Percentiles rank a stretch among this genome's conserved stretches.
phyloP scores from a whole-genome alignment of 2,888 invertebrate genomes.

The Stratiomys singularior region DNA sequence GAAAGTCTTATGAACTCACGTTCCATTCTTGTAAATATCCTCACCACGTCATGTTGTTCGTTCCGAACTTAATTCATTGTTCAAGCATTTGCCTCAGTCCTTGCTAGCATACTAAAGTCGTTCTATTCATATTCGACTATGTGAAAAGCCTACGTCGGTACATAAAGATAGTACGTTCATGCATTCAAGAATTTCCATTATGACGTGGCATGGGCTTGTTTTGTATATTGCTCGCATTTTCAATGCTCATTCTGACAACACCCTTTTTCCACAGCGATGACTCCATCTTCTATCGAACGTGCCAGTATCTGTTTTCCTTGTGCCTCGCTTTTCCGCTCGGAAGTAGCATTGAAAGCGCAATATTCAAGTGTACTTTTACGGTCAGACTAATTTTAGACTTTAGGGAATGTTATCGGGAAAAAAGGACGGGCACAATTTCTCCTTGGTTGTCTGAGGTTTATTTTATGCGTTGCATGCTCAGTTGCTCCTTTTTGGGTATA shows the following conservation, averaged over 20 bases:
- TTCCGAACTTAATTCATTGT: constrained; percentile 17
- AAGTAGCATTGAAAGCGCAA: constrained; percentile 23
- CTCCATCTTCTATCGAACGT: constrained; percentile 1
- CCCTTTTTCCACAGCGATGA: too few species aligned
- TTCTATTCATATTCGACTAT: background rate
- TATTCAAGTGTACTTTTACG: constrained; percentile 23
- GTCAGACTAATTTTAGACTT: constrained; percentile 38
- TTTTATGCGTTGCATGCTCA: background rate
- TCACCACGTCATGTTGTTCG: background rate
- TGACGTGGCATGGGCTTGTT: constrained; percentile 31
- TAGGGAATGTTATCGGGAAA: background rate
- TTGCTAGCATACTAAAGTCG: background rate
- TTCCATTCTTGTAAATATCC: background rate
- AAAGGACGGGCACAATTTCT: constrained; percentile 34
- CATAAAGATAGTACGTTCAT: background rate
- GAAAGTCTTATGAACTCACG: constrained; percentile 11
- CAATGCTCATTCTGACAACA: background rate
- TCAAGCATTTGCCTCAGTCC: background rate
- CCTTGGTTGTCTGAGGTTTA: constrained; percentile 21
- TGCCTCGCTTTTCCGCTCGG: background rate
- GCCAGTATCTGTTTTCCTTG: constrained; percentile 11
- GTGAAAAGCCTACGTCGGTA: background rate
- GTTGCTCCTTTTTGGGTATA: too few species aligned
- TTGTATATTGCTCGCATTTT: constrained; percentile 2
- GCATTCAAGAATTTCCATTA: background rate